Evolutionary conservation across 53 echinoderm and acorn worm species (phyloP).

Genomic region (Paelopatides confundens): DNA sequence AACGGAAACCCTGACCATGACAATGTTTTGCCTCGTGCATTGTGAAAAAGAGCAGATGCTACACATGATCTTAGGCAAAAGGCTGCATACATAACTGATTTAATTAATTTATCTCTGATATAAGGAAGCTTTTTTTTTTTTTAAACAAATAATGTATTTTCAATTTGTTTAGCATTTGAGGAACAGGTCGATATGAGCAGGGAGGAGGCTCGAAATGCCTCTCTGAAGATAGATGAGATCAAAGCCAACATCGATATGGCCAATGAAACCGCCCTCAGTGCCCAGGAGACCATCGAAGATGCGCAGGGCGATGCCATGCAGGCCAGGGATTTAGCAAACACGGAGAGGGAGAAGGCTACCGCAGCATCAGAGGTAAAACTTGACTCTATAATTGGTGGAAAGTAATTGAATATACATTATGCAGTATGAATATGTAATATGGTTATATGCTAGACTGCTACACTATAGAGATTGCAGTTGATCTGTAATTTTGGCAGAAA

Average conservation of each 20-base stretch:
- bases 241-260: constrained; percentile 79
- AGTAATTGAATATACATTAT: no score
- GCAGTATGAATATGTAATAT: no score
- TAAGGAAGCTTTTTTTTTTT: no score
- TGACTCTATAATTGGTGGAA: no score
- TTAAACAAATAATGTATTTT: not conserved
- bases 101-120: not conserved
- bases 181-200: constrained; percentile 83
- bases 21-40: no score
- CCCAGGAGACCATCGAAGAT: constrained; percentile 75
- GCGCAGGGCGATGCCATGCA: constrained; percentile 86
- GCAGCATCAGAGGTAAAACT: constrained; percentile 78
- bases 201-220: constrained; percentile 67
- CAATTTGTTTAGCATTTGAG: constrained; percentile 74
- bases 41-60: no score
- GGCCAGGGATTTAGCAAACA: constrained; percentile 79
- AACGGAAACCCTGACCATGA: no score
- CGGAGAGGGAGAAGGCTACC: constrained; percentile 82
- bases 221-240: constrained; percentile 71
- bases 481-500: no score
- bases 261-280: constrained; percentile 80
- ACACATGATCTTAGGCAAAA: no score
- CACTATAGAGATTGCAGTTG: no score
- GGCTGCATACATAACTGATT: no score
- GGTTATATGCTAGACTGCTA: no score